Percentiles rank a stretch among this genome's conserved stretches.
These are phyloP conservation scores for Morpho deidamia DNA, from an alignment of 2,888 invertebrate species.

Conservation along the genomic window DNA sequence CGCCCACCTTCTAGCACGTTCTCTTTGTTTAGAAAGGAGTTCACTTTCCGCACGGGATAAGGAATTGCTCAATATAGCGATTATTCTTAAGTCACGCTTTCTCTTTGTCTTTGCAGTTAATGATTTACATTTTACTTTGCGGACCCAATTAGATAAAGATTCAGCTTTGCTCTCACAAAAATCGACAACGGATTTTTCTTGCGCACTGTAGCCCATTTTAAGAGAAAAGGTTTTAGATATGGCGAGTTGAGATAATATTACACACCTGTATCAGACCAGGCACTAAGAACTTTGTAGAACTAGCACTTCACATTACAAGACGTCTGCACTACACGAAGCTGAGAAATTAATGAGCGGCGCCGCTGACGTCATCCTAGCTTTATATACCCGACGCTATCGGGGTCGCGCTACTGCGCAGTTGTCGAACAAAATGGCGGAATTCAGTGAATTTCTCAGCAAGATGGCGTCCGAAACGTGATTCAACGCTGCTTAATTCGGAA, in stretches of 20 bases:
- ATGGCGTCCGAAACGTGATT: conserved; percentile 29
- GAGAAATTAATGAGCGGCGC: conserved; percentile 41
- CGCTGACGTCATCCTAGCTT: conserved; percentile 53
- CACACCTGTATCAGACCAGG: conserved; percentile 74
- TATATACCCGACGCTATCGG: conserved; percentile 49
- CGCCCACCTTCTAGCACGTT: conserved; percentile 80
- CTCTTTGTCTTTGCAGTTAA: conserved; percentile 74
- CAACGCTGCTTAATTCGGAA: background rate
- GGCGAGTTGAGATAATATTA: conserved; percentile 54
- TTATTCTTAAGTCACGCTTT: conserved; percentile 80
- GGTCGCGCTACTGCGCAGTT: conserved; percentile 50
- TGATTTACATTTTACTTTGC: conserved; percentile 81
- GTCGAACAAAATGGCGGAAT: conserved; percentile 57
- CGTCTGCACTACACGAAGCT: conserved; percentile 49
- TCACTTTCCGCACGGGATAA: conserved; percentile 79
- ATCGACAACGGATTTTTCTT: conserved; percentile 67
- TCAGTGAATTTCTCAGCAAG: conserved; percentile 27
- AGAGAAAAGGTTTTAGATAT: conserved; percentile 39
- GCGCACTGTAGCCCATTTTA: conserved; percentile 65
- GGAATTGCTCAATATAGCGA: conserved; percentile 81
- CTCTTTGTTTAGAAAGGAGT: conserved; percentile 79
- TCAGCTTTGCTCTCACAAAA: conserved; percentile 77
- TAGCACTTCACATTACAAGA: conserved; percentile 55
- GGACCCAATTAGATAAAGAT: conserved; percentile 81
- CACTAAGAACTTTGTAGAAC: conserved; percentile 44